Conservation (phyloP, 2,113 vertebrate species). For the Platichthys flesus region DNA sequence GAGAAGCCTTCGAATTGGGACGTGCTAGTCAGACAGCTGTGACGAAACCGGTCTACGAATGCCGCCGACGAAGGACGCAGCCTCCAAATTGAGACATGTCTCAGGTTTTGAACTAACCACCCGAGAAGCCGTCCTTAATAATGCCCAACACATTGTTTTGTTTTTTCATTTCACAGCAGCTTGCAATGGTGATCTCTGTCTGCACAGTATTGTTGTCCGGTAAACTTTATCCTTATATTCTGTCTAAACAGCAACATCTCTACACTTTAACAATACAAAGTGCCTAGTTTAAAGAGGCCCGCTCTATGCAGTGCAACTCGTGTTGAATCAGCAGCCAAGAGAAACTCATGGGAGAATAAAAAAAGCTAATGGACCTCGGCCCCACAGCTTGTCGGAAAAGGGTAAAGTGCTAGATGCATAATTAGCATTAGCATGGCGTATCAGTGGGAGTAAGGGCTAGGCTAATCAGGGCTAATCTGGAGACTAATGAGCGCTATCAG, state of each 20-base stretch:
- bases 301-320: not conserved
- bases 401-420: conserved; percentile 44
- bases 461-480: conserved; percentile 71
- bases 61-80: no score
- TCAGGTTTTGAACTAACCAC: no score
- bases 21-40: no score
- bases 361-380: conserved; percentile 24
- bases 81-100: no score
- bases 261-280: not conserved
- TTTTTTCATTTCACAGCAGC: conserved; percentile 13
- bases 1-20: no score
- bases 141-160: no score
- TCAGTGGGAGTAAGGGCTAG: conserved; percentile 52
- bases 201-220: not conserved
- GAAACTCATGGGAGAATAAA: conserved; percentile 20
- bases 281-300: not conserved
- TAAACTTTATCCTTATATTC: not conserved
- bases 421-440: conserved; percentile 48
- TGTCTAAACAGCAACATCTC: conserved; percentile 6
- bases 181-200: conserved; percentile 11
- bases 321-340: not conserved
- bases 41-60: no score
- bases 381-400: conserved; percentile 23
- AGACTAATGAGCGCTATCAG: conserved; percentile 69
- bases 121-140: no score